phyloP scores from a whole-genome alignment of 2,113 vertebrate species.

The Megaleporinus macrocephalus region DNA sequence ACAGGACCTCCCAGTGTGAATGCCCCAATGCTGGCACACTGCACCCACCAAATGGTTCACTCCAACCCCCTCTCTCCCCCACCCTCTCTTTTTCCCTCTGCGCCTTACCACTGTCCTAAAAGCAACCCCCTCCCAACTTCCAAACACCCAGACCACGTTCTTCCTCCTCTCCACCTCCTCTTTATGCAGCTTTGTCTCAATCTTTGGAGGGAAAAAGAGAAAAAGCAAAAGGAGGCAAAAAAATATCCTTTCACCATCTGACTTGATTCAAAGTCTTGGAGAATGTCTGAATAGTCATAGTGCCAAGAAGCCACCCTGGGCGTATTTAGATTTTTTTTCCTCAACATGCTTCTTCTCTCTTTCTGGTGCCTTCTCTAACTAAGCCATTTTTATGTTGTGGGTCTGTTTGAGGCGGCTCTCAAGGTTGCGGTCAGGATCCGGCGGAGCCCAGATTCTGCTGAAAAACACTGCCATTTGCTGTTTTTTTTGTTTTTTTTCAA shows the following conservation, averaged over 20 bases:
- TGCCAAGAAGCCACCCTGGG: slow-evolving; percentile 59
- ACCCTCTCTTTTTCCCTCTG: slow-evolving; percentile 22
- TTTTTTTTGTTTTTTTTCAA: slow-evolving; percentile 65
- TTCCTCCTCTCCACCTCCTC: slow-evolving; percentile 44
- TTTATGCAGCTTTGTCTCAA: slow-evolving; percentile 45
- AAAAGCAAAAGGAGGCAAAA: slow-evolving; percentile 4
- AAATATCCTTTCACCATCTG: slow-evolving; percentile 50
- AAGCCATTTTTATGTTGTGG: slow-evolving; percentile 67
- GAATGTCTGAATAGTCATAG: slow-evolving; percentile 42
- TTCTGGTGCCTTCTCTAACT: slow-evolving; percentile 56
- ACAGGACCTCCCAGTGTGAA: slow-evolving; percentile 84
- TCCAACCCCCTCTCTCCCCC: slow-evolving; percentile 48
- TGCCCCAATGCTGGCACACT: slow-evolving; percentile 53
- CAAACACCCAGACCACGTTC: slow-evolving; percentile 40
- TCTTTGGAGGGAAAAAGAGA: slow-evolving; percentile 22
- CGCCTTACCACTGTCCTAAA: slow-evolving; percentile 46
- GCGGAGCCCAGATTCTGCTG: slow-evolving; percentile 73
- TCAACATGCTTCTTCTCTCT: slow-evolving; percentile 43
- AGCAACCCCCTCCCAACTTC: slow-evolving; percentile 29
- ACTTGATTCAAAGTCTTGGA: slow-evolving; percentile 56
- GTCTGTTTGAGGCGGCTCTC: slow-evolving; percentile 73
- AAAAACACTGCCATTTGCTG: slow-evolving; percentile 76
- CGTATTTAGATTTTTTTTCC: slow-evolving; percentile 49
- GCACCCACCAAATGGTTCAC: slow-evolving; percentile 48
- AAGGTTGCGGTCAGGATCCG: slow-evolving; percentile 80